Evolutionary conservation across 2,113 vertebrate species (phyloP).

Genomic region (Chlamydotis undulata): DNA sequence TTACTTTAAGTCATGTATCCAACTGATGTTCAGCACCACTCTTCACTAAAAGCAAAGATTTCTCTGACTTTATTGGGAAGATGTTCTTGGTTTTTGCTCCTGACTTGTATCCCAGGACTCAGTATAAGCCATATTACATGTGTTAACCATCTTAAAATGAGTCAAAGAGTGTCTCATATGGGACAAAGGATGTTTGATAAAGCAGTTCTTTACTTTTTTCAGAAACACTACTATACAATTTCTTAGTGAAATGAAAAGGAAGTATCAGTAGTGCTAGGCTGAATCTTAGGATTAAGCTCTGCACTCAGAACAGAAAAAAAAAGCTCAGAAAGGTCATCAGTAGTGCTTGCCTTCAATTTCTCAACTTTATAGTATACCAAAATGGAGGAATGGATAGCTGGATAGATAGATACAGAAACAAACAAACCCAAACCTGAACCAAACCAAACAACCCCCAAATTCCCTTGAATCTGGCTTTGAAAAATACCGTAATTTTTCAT

Average conservation of each 20-base stretch:
- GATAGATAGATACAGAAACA: background rate
- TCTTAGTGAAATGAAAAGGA: background rate
- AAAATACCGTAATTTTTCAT: background rate
- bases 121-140: background rate
- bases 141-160: background rate
- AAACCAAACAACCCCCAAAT: background rate
- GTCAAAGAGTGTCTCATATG: background rate
- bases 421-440: background rate
- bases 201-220: background rate
- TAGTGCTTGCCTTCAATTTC: background rate
- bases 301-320: background rate
- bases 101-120: background rate
- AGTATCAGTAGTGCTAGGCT: background rate
- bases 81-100: background rate
- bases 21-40: background rate
- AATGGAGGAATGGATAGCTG: background rate
- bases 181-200: background rate
- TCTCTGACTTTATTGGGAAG: background rate
- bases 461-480: background rate
- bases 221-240: background rate
- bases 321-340: background rate
- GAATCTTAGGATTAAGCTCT: background rate
- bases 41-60: background rate
- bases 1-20: background rate
- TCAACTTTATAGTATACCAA: background rate